phyloP scores from a whole-genome alignment of 1,140 invertebrate species.

The Bradysia coprophila region DNA sequence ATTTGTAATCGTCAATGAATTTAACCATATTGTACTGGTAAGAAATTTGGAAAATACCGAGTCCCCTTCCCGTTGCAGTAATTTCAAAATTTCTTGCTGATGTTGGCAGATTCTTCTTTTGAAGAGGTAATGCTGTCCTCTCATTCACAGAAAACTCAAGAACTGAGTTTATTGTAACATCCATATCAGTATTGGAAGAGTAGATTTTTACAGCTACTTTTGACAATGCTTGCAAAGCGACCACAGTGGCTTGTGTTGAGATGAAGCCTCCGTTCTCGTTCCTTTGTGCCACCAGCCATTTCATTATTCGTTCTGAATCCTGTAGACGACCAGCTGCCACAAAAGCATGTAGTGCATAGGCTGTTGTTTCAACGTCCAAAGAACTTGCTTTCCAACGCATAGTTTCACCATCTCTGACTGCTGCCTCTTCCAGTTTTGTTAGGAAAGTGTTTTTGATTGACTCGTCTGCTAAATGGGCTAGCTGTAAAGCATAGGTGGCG shows the following conservation, averaged over 20 bases:
- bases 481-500: constrained; percentile 54
- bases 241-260: constrained; percentile 49
- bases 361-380: constrained; percentile 72
- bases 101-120: neutral
- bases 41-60: too few species aligned
- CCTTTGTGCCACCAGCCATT: constrained; percentile 66
- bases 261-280: constrained; percentile 69
- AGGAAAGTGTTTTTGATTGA: constrained; percentile 10
- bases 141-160: neutral
- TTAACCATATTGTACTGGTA: too few species aligned
- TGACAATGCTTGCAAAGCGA: constrained; percentile 50
- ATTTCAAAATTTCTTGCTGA: neutral
- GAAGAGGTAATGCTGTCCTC: neutral
- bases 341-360: constrained; percentile 59
- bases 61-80: neutral
- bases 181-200: constrained; percentile 8
- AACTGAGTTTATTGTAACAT: neutral
- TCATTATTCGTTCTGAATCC: constrained; percentile 64
- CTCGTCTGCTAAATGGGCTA: constrained; percentile 49
- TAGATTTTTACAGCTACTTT: constrained; percentile 47
- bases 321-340: constrained; percentile 39
- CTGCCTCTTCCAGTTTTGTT: constrained; percentile 14
- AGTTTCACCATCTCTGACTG: constrained; percentile 48
- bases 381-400: constrained; percentile 48
- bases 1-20: too few species aligned